These are phyloP conservation scores for Agelas oroides DNA, from an alignment of 37 sponge, comb jelly and placozoan genomes.

Conservation along the genomic window DNA sequence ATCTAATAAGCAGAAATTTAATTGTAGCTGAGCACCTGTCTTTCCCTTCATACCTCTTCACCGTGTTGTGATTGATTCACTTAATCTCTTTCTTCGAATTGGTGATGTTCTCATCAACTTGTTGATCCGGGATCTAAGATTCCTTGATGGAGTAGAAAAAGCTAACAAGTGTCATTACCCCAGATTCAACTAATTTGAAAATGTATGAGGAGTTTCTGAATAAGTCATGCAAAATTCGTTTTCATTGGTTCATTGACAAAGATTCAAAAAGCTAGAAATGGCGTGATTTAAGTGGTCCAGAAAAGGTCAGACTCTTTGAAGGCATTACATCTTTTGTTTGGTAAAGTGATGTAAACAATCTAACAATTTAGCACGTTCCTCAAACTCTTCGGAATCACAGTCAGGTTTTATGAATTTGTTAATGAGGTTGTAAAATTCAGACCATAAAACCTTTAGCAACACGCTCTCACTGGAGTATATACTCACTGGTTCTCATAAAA, in stretches of 20 bases:
- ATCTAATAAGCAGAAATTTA: conserved; percentile 10
- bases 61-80: conserved; percentile 40
- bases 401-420: too few relatives aligned
- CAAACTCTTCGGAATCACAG: too few relatives aligned
- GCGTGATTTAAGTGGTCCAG: conserved; percentile 32
- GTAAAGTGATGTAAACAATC: too few relatives aligned
- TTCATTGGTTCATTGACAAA: conserved; percentile 22
- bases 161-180: background rate
- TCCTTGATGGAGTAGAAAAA: conserved; percentile 17
- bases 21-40: conserved; percentile 10
- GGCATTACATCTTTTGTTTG: too few relatives aligned
- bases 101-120: conserved; percentile 35
- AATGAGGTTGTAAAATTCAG: too few relatives aligned
- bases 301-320: conserved; percentile 23
- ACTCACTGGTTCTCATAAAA: too few relatives aligned
- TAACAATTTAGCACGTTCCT: too few relatives aligned
- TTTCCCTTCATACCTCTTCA: conserved; percentile 37
- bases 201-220: background rate
- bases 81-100: conserved; percentile 24
- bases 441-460: too few relatives aligned
- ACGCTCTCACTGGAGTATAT: too few relatives aligned
- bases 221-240: background rate
- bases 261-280: conserved; percentile 1
- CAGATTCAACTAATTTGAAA: background rate
- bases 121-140: conserved; percentile 27